phyloP scores from a whole-genome alignment of 2,113 vertebrate genomes.

The Nyctereutes procyonoides region DNA sequence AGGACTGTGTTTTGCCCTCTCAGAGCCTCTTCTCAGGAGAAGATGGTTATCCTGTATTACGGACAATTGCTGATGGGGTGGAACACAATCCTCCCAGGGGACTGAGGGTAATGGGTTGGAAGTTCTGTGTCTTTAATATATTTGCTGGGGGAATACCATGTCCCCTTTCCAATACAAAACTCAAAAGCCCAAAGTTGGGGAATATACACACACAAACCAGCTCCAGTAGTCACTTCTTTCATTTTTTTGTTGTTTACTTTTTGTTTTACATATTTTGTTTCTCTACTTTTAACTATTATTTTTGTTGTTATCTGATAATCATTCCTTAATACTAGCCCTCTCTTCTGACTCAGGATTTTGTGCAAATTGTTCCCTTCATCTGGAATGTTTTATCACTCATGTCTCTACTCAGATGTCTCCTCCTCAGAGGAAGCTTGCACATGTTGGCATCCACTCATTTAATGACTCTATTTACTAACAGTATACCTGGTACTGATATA shows the following conservation, averaged over 20 bases:
- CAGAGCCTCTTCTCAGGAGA: conserved; percentile 88
- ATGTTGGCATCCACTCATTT: not conserved
- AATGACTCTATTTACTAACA: not conserved
- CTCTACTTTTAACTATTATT: not conserved
- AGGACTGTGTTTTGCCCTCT: conserved; percentile 88
- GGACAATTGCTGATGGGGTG: conserved; percentile 92
- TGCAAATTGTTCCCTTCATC: not conserved
- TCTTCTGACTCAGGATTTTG: not conserved
- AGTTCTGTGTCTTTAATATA: conserved; percentile 81
- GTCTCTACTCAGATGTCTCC: not conserved
- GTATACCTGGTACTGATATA: not conserved
- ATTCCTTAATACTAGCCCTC: not conserved
- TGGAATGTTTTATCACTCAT: not conserved
- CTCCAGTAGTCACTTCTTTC: not conserved
- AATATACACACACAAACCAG: not conserved
- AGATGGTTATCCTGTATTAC: conserved; percentile 93
- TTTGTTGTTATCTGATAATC: not conserved
- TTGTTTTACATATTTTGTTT: not conserved
- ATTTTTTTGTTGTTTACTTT: not conserved
- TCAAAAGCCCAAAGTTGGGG: not conserved
- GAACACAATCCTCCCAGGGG: conserved; percentile 92
- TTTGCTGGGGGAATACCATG: not conserved
- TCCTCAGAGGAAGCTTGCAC: not conserved
- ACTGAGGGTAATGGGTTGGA: conserved; percentile 84
- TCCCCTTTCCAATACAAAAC: not conserved